Base-by-base conservation (phyloP, 2,797 vertebrate genomes). In the Pteropus rufus region DNA sequence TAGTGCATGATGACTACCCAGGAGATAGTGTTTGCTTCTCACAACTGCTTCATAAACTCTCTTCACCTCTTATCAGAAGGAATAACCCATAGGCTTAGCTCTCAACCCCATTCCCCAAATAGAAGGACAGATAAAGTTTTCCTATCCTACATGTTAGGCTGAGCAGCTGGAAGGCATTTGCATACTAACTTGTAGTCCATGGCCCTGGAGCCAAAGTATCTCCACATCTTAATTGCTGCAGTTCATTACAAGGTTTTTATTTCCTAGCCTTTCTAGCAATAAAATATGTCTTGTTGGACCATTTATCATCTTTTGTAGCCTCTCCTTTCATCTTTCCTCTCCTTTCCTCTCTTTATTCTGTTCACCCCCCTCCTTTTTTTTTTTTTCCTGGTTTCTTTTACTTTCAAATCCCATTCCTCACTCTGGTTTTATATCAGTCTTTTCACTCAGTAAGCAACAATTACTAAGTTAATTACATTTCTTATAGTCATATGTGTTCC, bases 91-190 rank as follows among this genome's bases (percentile, higher is more conserved):
- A n/a, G 39, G 14, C 4, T 93, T 76, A 86, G 65, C 15, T 34
- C 12, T 87, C 44, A 73, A 46, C 1, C 5, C 19, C 16, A 49
- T 56, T 64, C 11, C 39, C 76, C 23, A 82, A 70, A 77, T 11
- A 58, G 83, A 93, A 64, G 19, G 41, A 2, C 24, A 92, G 58
- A 91, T 64, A 36, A 70, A 44, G 3, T 26, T n/a, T 91, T 93
- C 54, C 41, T 69, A n/a, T 54, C 9, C 46, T 5, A 60, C 73
- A 58, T 80, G 21, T 84, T 90, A 69, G 24, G 60, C 16, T 16
- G 76, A 41, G 12, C 65, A 96, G 16, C 64, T 95, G 54, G 87
- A 90, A 90, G 41, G 29, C 5, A 90, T 92, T 87, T 83, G 36
- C 5, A 23, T n/a, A 36, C 15, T 34, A 69, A 69, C 6, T 69